These are phyloP conservation scores for Serripes groenlandicus DNA, from an alignment of 2,888 invertebrate species.

Conservation along the genomic window DNA sequence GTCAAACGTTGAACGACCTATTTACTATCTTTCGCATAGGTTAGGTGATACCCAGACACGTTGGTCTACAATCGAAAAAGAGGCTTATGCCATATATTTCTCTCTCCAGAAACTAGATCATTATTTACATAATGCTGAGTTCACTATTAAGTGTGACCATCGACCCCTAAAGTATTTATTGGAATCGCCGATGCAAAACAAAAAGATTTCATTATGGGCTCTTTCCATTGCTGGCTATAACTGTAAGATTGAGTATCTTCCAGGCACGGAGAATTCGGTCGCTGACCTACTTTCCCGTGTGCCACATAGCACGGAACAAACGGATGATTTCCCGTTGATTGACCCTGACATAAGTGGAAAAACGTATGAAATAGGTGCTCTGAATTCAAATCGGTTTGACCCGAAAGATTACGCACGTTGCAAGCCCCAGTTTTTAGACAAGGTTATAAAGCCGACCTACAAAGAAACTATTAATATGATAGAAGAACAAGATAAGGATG, in stretches of 20 bases:
- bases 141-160: slow-evolving; percentile 44
- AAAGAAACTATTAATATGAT: too few species aligned
- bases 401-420: background rate
- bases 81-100: slow-evolving; percentile 25
- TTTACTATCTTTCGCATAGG: slow-evolving; percentile 38
- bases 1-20: slow-evolving; percentile 20
- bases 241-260: slow-evolving; percentile 46
- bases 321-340: background rate
- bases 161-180: slow-evolving; percentile 44
- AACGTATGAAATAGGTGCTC: background rate
- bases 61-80: slow-evolving; percentile 44
- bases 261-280: slow-evolving; percentile 2
- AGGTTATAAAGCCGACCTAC: background rate
- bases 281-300: background rate
- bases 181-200: slow-evolving; percentile 52
- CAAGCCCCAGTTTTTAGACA: background rate
- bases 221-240: slow-evolving; percentile 44
- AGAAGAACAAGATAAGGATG: too few species aligned
- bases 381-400: background rate
- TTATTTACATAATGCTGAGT: slow-evolving; percentile 41
- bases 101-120: slow-evolving; percentile 38
- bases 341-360: slow-evolving; percentile 1
- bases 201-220: slow-evolving; percentile 51
- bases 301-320: background rate
- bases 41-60: slow-evolving; percentile 31